Percentiles rank a stretch among this genome's conserved stretches.
Conservation (phyloP, 2,888 invertebrate species). For the Harpalus rufipes region DNA sequence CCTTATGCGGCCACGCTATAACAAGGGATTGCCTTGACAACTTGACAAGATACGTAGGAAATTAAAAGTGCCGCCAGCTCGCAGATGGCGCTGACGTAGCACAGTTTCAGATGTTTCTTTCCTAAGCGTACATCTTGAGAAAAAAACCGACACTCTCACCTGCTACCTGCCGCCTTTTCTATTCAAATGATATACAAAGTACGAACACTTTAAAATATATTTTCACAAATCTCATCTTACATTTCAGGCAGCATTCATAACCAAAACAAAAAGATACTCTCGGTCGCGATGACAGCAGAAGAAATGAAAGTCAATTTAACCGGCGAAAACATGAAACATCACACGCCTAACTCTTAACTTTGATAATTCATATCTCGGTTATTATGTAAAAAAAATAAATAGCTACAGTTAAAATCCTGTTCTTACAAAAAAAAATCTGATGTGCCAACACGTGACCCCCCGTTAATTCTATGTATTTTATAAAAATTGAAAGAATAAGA, state of each 20-base stretch:
- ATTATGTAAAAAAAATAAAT: no score
- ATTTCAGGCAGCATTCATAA: background rate
- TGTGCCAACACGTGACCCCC: no score
- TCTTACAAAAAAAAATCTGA: no score
- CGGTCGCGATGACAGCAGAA: background rate
- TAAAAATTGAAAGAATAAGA: no score
- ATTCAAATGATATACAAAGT: conserved; percentile 33
- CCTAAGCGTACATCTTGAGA: background rate
- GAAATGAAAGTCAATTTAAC: background rate
- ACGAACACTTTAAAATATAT: background rate
- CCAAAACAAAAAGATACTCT: background rate
- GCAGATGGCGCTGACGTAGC: conserved; percentile 42
- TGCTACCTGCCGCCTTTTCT: conserved; percentile 3
- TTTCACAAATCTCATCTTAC: conserved; percentile 17
- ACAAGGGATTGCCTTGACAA: conserved; percentile 55
- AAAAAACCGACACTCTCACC: background rate
- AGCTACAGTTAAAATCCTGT: no score
- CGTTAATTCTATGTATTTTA: no score
- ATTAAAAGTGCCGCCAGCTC: conserved; percentile 41
- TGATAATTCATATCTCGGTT: no score
- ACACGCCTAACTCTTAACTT: no score
- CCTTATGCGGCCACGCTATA: conserved; percentile 16
- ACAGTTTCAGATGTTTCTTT: conserved; percentile 31
- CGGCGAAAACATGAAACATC: no score
- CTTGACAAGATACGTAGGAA: conserved; percentile 58